These are phyloP conservation scores for Cryptophagus acutangulus DNA, from an alignment of 2,888 invertebrate species.

Conservation along the genomic window DNA sequence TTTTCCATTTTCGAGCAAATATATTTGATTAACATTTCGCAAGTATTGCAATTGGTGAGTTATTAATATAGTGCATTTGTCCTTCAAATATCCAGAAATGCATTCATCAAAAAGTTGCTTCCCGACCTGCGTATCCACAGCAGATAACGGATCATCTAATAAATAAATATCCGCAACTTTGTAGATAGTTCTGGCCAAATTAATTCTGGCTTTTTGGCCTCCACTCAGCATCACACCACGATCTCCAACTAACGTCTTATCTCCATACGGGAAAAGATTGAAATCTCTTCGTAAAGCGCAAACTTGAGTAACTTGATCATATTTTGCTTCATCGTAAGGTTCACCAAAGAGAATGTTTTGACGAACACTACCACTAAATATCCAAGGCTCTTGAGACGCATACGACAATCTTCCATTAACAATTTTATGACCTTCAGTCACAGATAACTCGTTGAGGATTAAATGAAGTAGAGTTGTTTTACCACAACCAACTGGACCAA, in stretches of 20 bases:
- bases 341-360: slow-evolving; percentile 90
- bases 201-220: slow-evolving; percentile 82
- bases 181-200: slow-evolving; percentile 79
- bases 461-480: slow-evolving; percentile 54
- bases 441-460: slow-evolving; percentile 66
- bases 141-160: slow-evolving; percentile 83
- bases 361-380: slow-evolving; percentile 73
- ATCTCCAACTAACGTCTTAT: slow-evolving; percentile 73
- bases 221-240: slow-evolving; percentile 67
- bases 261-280: slow-evolving; percentile 67
- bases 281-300: slow-evolving; percentile 71
- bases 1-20: slow-evolving; percentile 53
- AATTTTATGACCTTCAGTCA: slow-evolving; percentile 58
- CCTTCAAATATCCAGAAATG: slow-evolving; percentile 56
- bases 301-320: slow-evolving; percentile 61
- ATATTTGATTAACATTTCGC: slow-evolving; percentile 52
- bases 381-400: slow-evolving; percentile 82
- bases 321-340: slow-evolving; percentile 61
- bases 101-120: slow-evolving; percentile 80
- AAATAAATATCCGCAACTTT: slow-evolving; percentile 78
- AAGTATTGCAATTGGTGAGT: slow-evolving; percentile 69
- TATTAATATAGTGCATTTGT: slow-evolving; percentile 66
- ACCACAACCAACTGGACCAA: slow-evolving; percentile 62
- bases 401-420: slow-evolving; percentile 68
- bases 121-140: slow-evolving; percentile 84